Base-by-base conservation (phyloP, 2,797 vertebrate species). In the Pelobates cultripes region DNA sequence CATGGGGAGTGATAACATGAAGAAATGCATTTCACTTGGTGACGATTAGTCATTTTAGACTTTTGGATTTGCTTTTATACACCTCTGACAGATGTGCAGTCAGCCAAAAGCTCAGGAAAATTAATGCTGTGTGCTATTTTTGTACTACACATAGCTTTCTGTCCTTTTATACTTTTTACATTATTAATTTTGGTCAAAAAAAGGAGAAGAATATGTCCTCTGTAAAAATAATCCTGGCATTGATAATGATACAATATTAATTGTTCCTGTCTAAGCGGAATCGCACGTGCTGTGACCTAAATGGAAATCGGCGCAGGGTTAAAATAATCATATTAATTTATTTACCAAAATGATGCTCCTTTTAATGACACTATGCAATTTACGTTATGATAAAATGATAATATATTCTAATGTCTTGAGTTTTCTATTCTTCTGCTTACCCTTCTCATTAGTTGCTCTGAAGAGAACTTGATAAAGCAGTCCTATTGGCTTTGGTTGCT, bases 31-130 rank as follows among this genome's bases (percentile, higher is more conserved):
- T 63, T 47, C 79, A 76, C 79, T 71, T 75, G 64, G 64, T 42
- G 72, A 80, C 68, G 64, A 80, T 80, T 75, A 75, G 63, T 80
- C 64, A 75, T 69, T 75, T 74, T 75, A 73, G 78, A 73, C 78
- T 80, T 73, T 80, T 73, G 78, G 77, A 43, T 73, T 79, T 73
- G 44, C 43, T 60, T 80, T 73, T 68, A 66, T 73, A 67, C 47
- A 80, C 78, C 70, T 68, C 78, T 80, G 78, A 80, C 78, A 80
- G 78, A 80, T 80, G 78, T 80, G 78, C 71, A 73, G 61, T 74
- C 71, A 80, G 41, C 61, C 70, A 80, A 28, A 9, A 9, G n/a
- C 47, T 80, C 71, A 68, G 71, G 40, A 55, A 80, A 80, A 80
- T 73, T 73, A 80, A 80, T 80, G 78, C 3, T 40, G 61, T 10